Conservation (phyloP, 2,888 invertebrate species). For the Iphiclides podalirius region DNA sequence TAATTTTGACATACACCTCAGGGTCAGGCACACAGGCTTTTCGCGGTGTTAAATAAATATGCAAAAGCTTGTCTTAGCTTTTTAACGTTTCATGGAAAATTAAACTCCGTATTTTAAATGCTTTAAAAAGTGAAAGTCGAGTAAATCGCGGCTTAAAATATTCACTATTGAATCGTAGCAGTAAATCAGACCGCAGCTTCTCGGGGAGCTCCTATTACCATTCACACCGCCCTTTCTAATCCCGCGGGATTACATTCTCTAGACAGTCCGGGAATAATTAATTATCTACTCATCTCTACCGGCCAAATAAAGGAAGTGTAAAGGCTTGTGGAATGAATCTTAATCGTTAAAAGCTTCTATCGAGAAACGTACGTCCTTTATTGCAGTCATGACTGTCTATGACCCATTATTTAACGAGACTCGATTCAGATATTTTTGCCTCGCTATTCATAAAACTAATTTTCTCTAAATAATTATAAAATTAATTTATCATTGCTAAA, state of each 20-base stretch:
- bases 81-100: no score
- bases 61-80: no score
- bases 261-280: constrained; percentile 76
- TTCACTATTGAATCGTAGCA: constrained; percentile 77
- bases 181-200: constrained; percentile 77
- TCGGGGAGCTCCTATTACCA: constrained; percentile 73
- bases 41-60: no score
- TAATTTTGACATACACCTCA: no score
- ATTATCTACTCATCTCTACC: constrained; percentile 62
- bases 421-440: no score
- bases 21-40: no score
- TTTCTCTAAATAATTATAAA: no score
- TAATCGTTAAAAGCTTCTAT: constrained; percentile 20
- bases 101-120: no score
- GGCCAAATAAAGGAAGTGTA: constrained; percentile 51
- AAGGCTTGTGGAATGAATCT: constrained; percentile 38
- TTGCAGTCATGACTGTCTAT: constrained; percentile 18
- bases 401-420: no score
- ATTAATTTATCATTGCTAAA: no score
- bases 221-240: constrained; percentile 77
- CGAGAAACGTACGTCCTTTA: constrained; percentile 22
- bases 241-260: constrained; percentile 73
- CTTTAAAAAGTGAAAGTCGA: constrained; percentile 48
- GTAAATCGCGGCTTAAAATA: constrained; percentile 75
- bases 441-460: no score